A percentile compares a stretch with the other conserved stretches of the same genome.
Conservation (phyloP, 2,888 invertebrate genomes). For the Patella depressa region DNA sequence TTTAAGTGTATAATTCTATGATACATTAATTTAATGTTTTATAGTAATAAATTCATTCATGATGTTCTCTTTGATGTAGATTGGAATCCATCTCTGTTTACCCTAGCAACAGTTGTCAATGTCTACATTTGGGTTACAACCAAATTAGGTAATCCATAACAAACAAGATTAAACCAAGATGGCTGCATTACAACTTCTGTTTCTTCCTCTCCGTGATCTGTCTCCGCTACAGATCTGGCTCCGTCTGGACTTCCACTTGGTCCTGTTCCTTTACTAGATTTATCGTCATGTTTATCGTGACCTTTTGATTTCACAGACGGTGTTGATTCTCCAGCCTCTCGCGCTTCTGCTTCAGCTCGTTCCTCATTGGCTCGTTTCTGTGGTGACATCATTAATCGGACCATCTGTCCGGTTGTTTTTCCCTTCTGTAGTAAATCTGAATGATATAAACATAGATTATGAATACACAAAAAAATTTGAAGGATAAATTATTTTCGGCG, state of each 20-base stretch:
- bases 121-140: slow-evolving; percentile 60
- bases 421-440: slow-evolving; percentile 67
- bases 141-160: slow-evolving; percentile 70
- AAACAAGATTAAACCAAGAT: slow-evolving; percentile 67
- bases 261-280: slow-evolving; percentile 34
- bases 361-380: slow-evolving; percentile 42
- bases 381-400: slow-evolving; percentile 57
- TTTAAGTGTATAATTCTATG: too few relatives aligned
- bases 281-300: slow-evolving; percentile 33
- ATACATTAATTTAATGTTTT: too few relatives aligned
- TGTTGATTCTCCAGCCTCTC: slow-evolving; percentile 29
- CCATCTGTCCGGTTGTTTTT: slow-evolving; percentile 61
- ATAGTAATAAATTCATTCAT: too few relatives aligned
- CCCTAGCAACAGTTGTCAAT: neutral
- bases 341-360: slow-evolving; percentile 40
- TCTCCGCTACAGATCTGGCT: slow-evolving; percentile 19
- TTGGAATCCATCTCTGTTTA: too few relatives aligned
- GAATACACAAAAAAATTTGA: too few relatives aligned
- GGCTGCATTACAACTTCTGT: slow-evolving; percentile 42
- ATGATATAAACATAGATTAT: slow-evolving; percentile 19
- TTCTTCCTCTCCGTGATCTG: slow-evolving; percentile 29
- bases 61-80: too few relatives aligned
- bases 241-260: slow-evolving; percentile 25
- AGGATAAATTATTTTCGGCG: too few relatives aligned
- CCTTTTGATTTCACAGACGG: slow-evolving; percentile 14